These are phyloP conservation scores for Atopsyche davidsoni DNA, from an alignment of 1,140 invertebrate genomes.

Conservation along the genomic window DNA sequence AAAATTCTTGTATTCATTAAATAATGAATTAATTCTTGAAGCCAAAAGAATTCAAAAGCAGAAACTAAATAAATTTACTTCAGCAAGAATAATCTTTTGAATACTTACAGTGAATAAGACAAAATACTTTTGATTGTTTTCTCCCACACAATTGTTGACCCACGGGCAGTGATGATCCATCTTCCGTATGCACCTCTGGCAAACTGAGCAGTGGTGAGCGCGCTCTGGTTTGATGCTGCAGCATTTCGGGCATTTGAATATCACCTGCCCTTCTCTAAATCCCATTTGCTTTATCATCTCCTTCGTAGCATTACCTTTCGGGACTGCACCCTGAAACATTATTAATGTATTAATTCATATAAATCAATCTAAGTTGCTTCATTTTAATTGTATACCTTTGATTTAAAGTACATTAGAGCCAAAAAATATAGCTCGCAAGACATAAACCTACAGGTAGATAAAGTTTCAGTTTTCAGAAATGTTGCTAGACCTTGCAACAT, in stretches of 20 bases:
- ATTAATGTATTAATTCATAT: too few species aligned
- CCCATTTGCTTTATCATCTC: conserved; percentile 96
- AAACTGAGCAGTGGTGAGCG: conserved; percentile 98
- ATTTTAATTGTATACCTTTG: too few species aligned
- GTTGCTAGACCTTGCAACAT: too few species aligned
- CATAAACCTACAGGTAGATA: too few species aligned
- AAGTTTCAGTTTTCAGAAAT: too few species aligned
- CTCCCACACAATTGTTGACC: conserved; percentile 99
- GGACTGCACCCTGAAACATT: conserved; percentile 85
- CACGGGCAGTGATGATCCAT: conserved; percentile 99
- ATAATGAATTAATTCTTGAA: too few species aligned
- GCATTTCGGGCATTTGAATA: conserved; percentile 98
- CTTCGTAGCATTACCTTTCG: conserved; percentile 97
- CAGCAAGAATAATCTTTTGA: background rate
- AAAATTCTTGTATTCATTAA: conserved; percentile 1
- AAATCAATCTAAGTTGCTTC: too few species aligned
- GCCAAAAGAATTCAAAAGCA: conserved; percentile 7
- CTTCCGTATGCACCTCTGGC: conserved; percentile 91
- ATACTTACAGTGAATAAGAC: conserved; percentile 94
- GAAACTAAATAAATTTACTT: background rate
- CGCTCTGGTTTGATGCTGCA: conserved; percentile 97
- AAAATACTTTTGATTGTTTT: conserved; percentile 99
- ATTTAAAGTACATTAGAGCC: too few species aligned
- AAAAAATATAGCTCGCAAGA: too few species aligned
- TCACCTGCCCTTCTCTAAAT: conserved; percentile 85